Base-by-base conservation (phyloP, 2,113 vertebrate species). In the Eptesicus fuscus region DNA sequence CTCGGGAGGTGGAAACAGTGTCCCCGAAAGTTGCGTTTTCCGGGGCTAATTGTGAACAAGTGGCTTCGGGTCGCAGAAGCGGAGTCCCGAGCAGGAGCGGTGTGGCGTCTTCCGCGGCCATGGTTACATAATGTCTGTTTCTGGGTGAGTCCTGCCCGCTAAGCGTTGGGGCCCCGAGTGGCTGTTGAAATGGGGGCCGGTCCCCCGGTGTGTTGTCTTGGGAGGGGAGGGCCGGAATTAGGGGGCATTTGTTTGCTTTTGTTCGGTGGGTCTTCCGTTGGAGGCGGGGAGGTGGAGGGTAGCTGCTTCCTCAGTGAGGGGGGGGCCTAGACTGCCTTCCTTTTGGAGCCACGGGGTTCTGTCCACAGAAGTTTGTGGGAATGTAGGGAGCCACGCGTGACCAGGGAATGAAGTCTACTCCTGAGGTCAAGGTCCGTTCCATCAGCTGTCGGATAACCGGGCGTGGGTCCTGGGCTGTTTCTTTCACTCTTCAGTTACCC, bases 1-100 rank as follows among this genome's bases (percentile, higher is more conserved):
- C 22, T 76, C 16, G 61, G 23, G 1, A 22, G 37, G 77, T 10
- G 30, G 37, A 83, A 88, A 92, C 90, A 91, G 5, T 84, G 35
- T 96, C 97, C 94, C 63, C 67, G 94, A n/a, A 90, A 93, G 67
- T 92, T 94, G 83, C 32, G 90, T 86, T 90, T 83, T 93, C 44
- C 67, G 1, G 32, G 63, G 80, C 16, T 47, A 70, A 69, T 86
- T 89, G 61, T 88, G 95, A 95, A 95, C 92, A 93, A 97, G 95
- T 82, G 94, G 53, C 79, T 95, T 86, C 91, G 61, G 90, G 83
- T 13, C 82, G 84, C 78, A 83, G 96, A 94, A n/a, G 2, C 30
- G 94, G 25, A 96, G 91, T 0, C 69, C 85, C 85, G 80, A 78
- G 47, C 90, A 63, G 76, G 47, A 53, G 61, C 83, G 67, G 22